Base-by-base conservation (phyloP, 2,888 invertebrate species). In the Scotopteryx bipunctaria region DNA sequence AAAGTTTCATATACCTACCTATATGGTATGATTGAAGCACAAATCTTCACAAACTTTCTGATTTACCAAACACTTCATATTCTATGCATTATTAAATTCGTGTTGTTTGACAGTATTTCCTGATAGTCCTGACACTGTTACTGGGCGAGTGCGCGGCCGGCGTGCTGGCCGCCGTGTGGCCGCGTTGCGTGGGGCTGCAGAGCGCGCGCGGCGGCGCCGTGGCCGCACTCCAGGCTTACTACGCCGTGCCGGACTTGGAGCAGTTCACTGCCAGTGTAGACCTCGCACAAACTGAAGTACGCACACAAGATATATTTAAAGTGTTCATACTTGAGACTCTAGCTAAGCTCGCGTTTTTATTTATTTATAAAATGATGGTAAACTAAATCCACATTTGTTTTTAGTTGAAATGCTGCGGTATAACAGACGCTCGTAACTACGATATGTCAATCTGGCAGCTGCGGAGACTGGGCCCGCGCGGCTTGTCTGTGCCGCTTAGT, bases 261-360 rank as follows among this genome's bases (percentile, higher is more conserved):
- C 93, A 94, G 72, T 95, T 95, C 73, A 96, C 96, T 3, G 94
- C 94, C 14, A 95, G 96, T 5, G 91, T 96, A 57, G 96, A 96
- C 81, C 89, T 96, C 45, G 94, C 94, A 0, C 96, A 96, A 79
- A 94, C 86, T 21, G 76, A 84, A 70, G 86, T 86, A 40, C 14
- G 6, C 13, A 6, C 6, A n/a, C 13, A 25, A 0, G 0, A 16
- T 14, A 8, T 5, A 27, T n/a, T n/a, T n/a, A n/a, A n/a, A n/a
- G n/a, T n/a, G n/a, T n/a, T n/a, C n/a, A n/a, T n/a, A n/a, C n/a
- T n/a, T n/a, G n/a, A n/a, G n/a, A n/a, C n/a, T n/a, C n/a, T n/a
- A n/a, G n/a, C n/a, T n/a, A n/a, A n/a, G n/a, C n/a, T n/a, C n/a
- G n/a, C n/a, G n/a, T n/a, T n/a, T n/a, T n/a, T n/a, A n/a, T n/a